phyloP scores from a whole-genome alignment of 2,888 invertebrate species.

The Syritta pipiens region DNA sequence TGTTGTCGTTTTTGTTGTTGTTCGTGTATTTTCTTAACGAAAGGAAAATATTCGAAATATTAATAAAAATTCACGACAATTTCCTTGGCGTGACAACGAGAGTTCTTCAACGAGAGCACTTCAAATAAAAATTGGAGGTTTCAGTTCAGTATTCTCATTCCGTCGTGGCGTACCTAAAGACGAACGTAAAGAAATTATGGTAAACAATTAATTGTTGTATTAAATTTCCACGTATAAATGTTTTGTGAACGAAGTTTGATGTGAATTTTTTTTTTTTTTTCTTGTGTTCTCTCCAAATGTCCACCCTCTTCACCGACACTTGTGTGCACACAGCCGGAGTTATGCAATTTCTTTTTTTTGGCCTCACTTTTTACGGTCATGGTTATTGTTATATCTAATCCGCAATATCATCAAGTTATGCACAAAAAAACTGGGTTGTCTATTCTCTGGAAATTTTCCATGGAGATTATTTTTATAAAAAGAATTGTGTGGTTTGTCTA shows the following conservation, averaged over 20 bases:
- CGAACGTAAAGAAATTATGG: slow-evolving; percentile 75
- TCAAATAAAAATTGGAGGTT: slow-evolving; percentile 74
- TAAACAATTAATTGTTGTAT: slow-evolving; percentile 73
- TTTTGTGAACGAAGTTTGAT: slow-evolving; percentile 43
- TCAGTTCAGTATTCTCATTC: slow-evolving; percentile 77
- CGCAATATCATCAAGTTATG: background rate
- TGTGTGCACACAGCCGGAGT: too few species aligned
- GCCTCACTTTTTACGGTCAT: slow-evolving; percentile 41
- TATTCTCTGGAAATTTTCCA: slow-evolving; percentile 46
- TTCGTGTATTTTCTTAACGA: too few species aligned
- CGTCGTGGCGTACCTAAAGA: slow-evolving; percentile 77
- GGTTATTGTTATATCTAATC: slow-evolving; percentile 33
- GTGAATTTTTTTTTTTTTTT: slow-evolving; percentile 14
- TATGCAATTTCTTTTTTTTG: slow-evolving; percentile 60
- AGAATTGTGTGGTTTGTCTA: slow-evolving; percentile 26
- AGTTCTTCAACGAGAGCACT: slow-evolving; percentile 13
- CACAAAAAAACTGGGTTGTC: background rate
- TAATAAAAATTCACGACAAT: slow-evolving; percentile 44
- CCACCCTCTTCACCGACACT: background rate
- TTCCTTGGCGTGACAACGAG: slow-evolving; percentile 24
- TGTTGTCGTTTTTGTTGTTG: slow-evolving; percentile 35
- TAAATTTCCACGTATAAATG: too few species aligned
- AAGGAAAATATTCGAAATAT: slow-evolving; percentile 47
- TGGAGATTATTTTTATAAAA: slow-evolving; percentile 30
- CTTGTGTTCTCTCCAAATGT: slow-evolving; percentile 23